Conservation (phyloP, 2,888 invertebrate species). For the Spodoptera exigua region DNA sequence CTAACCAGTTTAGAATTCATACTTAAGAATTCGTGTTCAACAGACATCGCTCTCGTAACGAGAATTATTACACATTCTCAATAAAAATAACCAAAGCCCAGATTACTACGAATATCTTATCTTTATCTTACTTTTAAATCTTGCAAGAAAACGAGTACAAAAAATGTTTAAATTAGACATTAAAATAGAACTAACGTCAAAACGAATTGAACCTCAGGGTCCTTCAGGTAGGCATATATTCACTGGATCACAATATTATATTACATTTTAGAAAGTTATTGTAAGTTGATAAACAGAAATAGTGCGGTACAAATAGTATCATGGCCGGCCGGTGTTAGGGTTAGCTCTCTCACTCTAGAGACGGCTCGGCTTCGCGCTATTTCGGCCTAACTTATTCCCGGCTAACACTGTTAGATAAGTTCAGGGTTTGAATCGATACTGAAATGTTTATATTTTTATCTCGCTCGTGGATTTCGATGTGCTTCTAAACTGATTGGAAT, state of each 20-base stretch:
- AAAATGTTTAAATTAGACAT: no score
- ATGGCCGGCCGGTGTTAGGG: slow-evolving; percentile 20
- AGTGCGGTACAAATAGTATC: slow-evolving; percentile 28
- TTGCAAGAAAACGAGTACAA: no score
- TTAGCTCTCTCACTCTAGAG: slow-evolving; percentile 1
- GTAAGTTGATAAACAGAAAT: slow-evolving; percentile 34
- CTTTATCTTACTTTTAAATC: no score
- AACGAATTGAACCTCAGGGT: background rate
- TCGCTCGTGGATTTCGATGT: background rate
- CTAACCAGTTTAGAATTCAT: no score
- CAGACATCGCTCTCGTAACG: no score
- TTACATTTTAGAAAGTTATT: slow-evolving; percentile 10
- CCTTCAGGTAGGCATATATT: slow-evolving; percentile 1
- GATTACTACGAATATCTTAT: no score
- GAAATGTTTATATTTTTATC: slow-evolving; percentile 15
- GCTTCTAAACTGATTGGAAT: slow-evolving; percentile 1
- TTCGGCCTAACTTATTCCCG: slow-evolving; percentile 31
- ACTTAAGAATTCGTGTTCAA: no score
- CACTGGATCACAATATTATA: slow-evolving; percentile 4
- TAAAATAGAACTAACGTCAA: no score
- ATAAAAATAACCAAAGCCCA: no score
- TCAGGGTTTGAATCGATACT: slow-evolving; percentile 43
- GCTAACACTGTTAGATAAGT: slow-evolving; percentile 22
- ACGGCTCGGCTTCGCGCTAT: slow-evolving; percentile 29
- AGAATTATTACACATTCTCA: no score